Evolutionary conservation across 2,888 invertebrate genomes (phyloP), one percentile per base, ranked within the genome.

Genomic region (Iphiclides podalirius): DNA sequence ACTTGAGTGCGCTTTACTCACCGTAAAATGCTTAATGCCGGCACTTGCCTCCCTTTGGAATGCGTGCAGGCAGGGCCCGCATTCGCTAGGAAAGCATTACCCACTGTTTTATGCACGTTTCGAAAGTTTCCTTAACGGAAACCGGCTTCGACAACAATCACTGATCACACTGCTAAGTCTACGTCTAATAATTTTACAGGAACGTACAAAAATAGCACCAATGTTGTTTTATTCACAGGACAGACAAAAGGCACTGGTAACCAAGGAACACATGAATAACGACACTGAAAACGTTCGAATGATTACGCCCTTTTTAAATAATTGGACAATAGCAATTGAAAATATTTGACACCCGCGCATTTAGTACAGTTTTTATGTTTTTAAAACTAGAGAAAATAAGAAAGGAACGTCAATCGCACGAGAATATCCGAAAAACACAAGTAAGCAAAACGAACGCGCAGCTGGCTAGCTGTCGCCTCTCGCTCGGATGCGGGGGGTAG

Each of bases 61-160:
- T 84, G 86, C 82, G 81, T 82, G 81, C 81, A 80, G 80, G 79
- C 79, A 70, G 77, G 76, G 80, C 78, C 78, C 80, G 79, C 87
- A 86, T 80, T 82, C 79, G 81, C 82, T 83, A 86, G 78, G 82
- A 76, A 79, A 78, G 81, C 85, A 86, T 87, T 81, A 86, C 78
- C 82, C 77, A 82, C 82, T 79, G 79, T 85, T 82, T 82, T 82
- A 84, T 84, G 80, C 83, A 84, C 82, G 81, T 84, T 87, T 83
- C 77, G 85, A 86, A 87, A 86, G 84, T 86, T 82, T 83, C 82
- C 86, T 77, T 70, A 70, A 76, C 75, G 79, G 81, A 85, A 88
- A 86, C 86, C 82, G 79, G 87, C 82, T 80, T 81, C 82, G 84
- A 83, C 85, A 85, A 87, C 87, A 88, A 86, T 87, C 86, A 87